Evolutionary conservation across 2,797 vertebrate genomes (phyloP), one percentile per base, ranked within the genome.

Genomic region (Siniperca obscura): DNA sequence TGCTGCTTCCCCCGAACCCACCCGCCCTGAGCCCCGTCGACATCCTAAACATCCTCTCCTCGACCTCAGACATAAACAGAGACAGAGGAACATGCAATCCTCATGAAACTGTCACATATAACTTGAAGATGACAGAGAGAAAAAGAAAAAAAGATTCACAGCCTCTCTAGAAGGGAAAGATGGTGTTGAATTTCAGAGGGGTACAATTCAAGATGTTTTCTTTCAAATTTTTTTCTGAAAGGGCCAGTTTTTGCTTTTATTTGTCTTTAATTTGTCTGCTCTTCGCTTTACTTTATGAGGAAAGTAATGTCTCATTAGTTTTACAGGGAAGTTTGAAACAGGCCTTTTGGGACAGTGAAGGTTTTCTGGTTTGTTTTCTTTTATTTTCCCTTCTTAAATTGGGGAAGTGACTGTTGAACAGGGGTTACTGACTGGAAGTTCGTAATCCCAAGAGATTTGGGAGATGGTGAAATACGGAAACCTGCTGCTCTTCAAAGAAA

Each of bases 401-500:
- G 83, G 87, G 90, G 91, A 92, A 86, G 87, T 53, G 93, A 94
- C 94, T 92, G 90, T 90, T 88, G 93, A 94, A 94, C 89, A 91
- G 91, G 92, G 92, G 93, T 93, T 89, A 92, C 83, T 92, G 90
- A 91, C 91, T 95, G 93, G 94, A 94, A 88, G 87, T 87, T 74
- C 55, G 75, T 88, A 91, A 92, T 94, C 93, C 93, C 91, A 84
- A 86, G 87, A 90, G 80, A 85, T 76, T 88, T 90, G 90, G 94
- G 91, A 94, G 81, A 91, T 93, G 95, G 93, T 95, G 95, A 95
- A 95, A 96, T 94, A 95, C 89, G 90, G 92, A 96, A 96, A 96
- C 94, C 93, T 96, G 96, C 96, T 96, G 96, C 96, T 96, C 95
- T 96, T 96, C 93, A 95, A 96, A 95, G 93, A 95, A 95, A 95